Evolutionary conservation across 2,797 vertebrate genomes (phyloP).

Genomic region (Aotus griseimembra): DNA sequence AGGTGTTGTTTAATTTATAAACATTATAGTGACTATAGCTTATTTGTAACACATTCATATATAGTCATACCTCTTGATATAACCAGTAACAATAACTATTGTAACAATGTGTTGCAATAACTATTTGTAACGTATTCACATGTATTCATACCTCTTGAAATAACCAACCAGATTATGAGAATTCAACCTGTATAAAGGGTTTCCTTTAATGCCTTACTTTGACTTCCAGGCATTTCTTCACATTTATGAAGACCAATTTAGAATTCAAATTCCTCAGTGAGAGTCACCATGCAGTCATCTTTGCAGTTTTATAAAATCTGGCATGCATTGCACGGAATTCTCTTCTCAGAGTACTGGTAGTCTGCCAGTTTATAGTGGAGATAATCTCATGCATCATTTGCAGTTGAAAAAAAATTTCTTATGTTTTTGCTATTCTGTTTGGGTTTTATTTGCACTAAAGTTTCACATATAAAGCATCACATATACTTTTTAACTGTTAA

Average conservation of each 20-base stretch:
- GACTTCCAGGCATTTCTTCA: background rate
- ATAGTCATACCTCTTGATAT: background rate
- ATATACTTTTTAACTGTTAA: constrained; percentile 5
- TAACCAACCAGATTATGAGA: background rate
- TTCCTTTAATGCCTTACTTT: background rate
- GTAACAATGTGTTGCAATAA: background rate
- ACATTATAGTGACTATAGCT: background rate
- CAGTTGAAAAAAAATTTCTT: background rate
- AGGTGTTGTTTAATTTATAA: background rate
- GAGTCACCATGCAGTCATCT: background rate
- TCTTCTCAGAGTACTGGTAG: background rate
- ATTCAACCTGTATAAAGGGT: background rate
- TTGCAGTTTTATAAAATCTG: background rate
- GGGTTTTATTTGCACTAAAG: background rate
- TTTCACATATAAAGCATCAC: constrained; percentile 23
- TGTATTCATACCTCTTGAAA: background rate
- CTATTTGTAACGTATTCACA: background rate
- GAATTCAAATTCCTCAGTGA: background rate
- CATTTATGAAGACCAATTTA: background rate
- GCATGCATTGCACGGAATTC: background rate
- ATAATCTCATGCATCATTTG: background rate
- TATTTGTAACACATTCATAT: background rate
- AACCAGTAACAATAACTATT: background rate
- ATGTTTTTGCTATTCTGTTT: background rate
- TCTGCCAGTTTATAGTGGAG: background rate